Evolutionary conservation across 2,888 invertebrate genomes (phyloP).

Genomic region (Poecilus cupreus): DNA sequence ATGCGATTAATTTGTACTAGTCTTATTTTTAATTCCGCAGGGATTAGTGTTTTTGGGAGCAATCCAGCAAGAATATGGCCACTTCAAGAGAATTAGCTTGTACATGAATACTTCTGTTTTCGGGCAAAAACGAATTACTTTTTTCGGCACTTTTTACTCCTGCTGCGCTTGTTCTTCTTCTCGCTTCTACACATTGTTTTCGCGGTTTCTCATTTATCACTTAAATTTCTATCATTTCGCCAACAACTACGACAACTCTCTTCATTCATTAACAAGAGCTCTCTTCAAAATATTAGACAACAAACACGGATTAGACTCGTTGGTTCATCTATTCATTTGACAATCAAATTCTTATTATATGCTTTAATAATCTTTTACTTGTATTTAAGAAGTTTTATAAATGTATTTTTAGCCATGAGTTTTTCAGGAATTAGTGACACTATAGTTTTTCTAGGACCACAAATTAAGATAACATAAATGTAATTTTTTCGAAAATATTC

Average conservation of each 20-base stretch:
- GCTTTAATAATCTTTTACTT: too few relatives aligned
- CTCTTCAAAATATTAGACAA: too few relatives aligned
- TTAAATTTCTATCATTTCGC: conserved; percentile 15
- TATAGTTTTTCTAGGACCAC: too few relatives aligned
- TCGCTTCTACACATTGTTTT: not conserved
- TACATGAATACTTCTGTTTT: conserved; percentile 57
- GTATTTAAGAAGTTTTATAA: too few relatives aligned
- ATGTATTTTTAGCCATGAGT: too few relatives aligned
- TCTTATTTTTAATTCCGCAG: conserved; percentile 57
- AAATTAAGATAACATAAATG: too few relatives aligned
- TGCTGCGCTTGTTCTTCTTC: conserved; percentile 14
- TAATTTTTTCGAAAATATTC: too few relatives aligned
- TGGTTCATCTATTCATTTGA: too few relatives aligned
- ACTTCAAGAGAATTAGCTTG: conserved; percentile 53
- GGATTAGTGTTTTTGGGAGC: conserved; percentile 58
- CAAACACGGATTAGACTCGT: too few relatives aligned
- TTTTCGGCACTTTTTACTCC: conserved; percentile 40
- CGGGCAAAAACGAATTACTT: conserved; percentile 54
- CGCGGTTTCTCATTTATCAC: conserved; percentile 45
- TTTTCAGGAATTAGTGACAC: too few relatives aligned
- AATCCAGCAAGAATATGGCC: conserved; percentile 58
- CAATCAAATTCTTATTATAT: too few relatives aligned
- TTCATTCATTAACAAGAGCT: not conserved
- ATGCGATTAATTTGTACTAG: conserved; percentile 58
- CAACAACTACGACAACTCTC: not conserved